Percentiles rank a stretch among this genome's conserved stretches.
These are phyloP conservation scores for Cerceris rybyensis DNA, from an alignment of 2,888 invertebrate species.

Conservation along the genomic window DNA sequence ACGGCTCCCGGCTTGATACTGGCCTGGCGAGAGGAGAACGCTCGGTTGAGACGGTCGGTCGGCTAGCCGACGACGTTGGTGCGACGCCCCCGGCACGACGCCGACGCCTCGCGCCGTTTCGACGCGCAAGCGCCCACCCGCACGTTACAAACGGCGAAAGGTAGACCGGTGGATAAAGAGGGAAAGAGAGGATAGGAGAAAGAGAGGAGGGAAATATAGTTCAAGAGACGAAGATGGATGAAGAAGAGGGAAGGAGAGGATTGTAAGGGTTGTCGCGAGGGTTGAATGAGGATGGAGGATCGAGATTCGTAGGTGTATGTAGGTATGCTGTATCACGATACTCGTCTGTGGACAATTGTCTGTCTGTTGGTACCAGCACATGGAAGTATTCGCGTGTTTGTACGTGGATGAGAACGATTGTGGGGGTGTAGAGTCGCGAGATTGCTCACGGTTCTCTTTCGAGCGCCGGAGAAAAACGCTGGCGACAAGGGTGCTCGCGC, in stretches of 20 bases:
- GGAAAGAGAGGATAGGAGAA: not conserved
- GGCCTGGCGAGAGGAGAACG: slow-evolving; percentile 72
- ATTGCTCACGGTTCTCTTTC: slow-evolving; percentile 39
- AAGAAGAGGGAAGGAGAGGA: too few relatives aligned
- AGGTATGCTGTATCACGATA: too few relatives aligned
- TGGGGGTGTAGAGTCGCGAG: slow-evolving; percentile 37
- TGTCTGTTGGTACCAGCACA: too few relatives aligned
- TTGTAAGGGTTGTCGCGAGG: not conserved
- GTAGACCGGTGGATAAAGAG: not conserved
- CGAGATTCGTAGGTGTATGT: too few relatives aligned
- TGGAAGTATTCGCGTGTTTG: too few relatives aligned
- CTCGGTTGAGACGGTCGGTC: slow-evolving; percentile 68
- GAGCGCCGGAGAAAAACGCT: slow-evolving; percentile 29
- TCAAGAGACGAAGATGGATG: not conserved
- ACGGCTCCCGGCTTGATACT: slow-evolving; percentile 76
- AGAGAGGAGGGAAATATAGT: not conserved
- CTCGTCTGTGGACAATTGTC: too few relatives aligned
- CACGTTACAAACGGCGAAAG: not conserved
- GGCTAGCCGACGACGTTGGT: slow-evolving; percentile 72
- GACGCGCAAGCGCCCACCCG: slow-evolving; percentile 64
- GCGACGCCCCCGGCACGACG: slow-evolving; percentile 77
- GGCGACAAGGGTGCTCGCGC: slow-evolving; percentile 25
- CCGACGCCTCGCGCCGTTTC: slow-evolving; percentile 74
- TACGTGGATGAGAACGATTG: not conserved
- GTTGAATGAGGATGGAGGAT: not conserved